These are phyloP conservation scores for Lontra canadensis DNA, from an alignment of 2,113 vertebrate genomes.

Conservation along the genomic window DNA sequence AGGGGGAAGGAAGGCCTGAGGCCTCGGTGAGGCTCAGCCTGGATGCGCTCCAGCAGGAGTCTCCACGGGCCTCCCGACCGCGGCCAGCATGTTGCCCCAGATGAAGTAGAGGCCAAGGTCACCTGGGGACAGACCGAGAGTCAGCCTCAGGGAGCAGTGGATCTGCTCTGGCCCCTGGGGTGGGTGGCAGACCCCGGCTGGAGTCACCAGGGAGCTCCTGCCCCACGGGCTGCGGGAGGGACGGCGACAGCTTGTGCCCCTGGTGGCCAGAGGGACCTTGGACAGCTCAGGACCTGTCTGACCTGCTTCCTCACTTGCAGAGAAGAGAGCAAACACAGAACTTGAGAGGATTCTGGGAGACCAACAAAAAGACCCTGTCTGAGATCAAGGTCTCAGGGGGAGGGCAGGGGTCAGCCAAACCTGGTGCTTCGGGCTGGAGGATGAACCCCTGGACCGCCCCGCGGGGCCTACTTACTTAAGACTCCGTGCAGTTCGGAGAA, in stretches of 20 bases:
- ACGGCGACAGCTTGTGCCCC: neutral
- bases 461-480: fast-evolving
- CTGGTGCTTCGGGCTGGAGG: neutral
- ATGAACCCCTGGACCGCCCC: neutral
- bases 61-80: neutral
- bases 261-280: fast-evolving
- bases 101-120: neutral
- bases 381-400: neutral
- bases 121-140: neutral
- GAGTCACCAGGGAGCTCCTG: neutral
- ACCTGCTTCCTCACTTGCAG: neutral
- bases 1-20: fast-evolving
- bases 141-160: neutral
- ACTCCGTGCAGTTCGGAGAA: too few relatives aligned
- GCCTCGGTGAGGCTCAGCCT: neutral
- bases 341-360: neutral
- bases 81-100: neutral
- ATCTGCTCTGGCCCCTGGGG: neutral
- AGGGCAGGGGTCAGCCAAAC: fast-evolving
- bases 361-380: neutral
- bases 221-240: fast-evolving
- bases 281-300: neutral
- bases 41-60: fast-evolving
- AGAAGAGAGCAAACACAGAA: neutral
- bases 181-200: neutral